Evolutionary conservation across 92 coral and sea anemone species (phyloP).

Genomic region (Galaxea fascicularis): DNA sequence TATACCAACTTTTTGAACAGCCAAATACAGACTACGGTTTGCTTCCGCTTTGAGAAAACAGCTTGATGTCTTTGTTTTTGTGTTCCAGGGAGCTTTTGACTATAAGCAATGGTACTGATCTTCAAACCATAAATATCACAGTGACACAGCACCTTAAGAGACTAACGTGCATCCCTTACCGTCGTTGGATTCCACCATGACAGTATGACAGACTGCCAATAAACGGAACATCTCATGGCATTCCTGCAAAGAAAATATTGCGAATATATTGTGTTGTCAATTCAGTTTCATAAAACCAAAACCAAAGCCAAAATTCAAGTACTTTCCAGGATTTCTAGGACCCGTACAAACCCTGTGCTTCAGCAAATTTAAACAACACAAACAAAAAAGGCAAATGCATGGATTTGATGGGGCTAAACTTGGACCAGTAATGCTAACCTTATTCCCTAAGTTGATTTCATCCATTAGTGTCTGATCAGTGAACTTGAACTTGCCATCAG

Average conservation of each 20-base stretch:
- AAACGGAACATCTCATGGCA: constrained; percentile 90
- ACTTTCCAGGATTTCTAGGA: too few relatives aligned
- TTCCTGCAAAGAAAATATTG: constrained; percentile 60
- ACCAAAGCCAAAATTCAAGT: too few relatives aligned
- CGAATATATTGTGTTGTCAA: not conserved
- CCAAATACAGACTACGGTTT: too few relatives aligned
- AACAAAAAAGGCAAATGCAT: too few relatives aligned
- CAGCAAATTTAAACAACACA: not conserved
- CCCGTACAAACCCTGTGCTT: too few relatives aligned
- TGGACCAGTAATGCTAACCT: constrained; percentile 48
- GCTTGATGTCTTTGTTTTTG: too few relatives aligned
- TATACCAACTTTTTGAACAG: too few relatives aligned
- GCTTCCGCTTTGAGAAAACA: too few relatives aligned
- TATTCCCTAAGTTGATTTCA: constrained; percentile 65
- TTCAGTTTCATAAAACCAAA: not conserved
- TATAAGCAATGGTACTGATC: too few relatives aligned
- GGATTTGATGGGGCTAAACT: not conserved
- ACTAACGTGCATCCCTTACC: constrained; percentile 52
- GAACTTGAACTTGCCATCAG: constrained; percentile 87
- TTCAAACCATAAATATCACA: too few relatives aligned
- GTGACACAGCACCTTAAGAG: not conserved
- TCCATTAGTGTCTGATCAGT: constrained; percentile 74
- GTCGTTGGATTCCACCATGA: constrained; percentile 80
- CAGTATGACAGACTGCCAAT: constrained; percentile 95
- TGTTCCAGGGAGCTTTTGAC: too few relatives aligned